These are phyloP conservation scores for Mechanitis messenoides DNA, from an alignment of 2,888 invertebrate genomes.

Conservation along the genomic window DNA sequence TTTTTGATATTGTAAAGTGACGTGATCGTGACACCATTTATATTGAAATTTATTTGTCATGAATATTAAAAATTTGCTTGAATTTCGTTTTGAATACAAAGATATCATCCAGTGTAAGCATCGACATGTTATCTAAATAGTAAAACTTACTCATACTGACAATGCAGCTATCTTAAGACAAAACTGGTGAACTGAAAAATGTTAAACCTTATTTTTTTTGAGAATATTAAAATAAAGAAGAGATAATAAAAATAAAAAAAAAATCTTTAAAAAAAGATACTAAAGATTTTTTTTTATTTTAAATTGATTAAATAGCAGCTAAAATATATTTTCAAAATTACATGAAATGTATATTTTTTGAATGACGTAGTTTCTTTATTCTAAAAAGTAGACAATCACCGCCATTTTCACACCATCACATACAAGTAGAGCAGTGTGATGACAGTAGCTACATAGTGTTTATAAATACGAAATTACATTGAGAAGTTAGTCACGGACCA, in stretches of 20 bases:
- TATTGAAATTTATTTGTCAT: slow-evolving; percentile 23
- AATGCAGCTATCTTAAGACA: too few species aligned
- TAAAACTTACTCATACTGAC: too few species aligned
- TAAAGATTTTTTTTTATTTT: too few species aligned
- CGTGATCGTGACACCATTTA: slow-evolving; percentile 39
- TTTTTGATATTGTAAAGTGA: slow-evolving; percentile 39
- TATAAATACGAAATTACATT: background rate
- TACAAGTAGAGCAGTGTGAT: slow-evolving; percentile 2
- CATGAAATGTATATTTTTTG: background rate
- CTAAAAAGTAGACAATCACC: background rate
- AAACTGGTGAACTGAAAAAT: too few species aligned
- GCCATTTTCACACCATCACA: slow-evolving; percentile 1
- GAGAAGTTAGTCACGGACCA: background rate
- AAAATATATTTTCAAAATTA: background rate
- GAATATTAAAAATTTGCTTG: background rate
- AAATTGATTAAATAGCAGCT: too few species aligned
- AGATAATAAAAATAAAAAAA: too few species aligned
- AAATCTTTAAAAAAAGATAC: too few species aligned
- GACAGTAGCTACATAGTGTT: background rate
- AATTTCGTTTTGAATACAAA: slow-evolving; percentile 5
- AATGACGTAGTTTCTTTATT: slow-evolving; percentile 6
- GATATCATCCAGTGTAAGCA: slow-evolving; percentile 22
- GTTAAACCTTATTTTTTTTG: too few species aligned
- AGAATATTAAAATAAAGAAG: too few species aligned
- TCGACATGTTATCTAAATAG: slow-evolving; percentile 16